These are phyloP conservation scores for Riparia riparia DNA, from an alignment of 2,113 vertebrate species.

Conservation along the genomic window DNA sequence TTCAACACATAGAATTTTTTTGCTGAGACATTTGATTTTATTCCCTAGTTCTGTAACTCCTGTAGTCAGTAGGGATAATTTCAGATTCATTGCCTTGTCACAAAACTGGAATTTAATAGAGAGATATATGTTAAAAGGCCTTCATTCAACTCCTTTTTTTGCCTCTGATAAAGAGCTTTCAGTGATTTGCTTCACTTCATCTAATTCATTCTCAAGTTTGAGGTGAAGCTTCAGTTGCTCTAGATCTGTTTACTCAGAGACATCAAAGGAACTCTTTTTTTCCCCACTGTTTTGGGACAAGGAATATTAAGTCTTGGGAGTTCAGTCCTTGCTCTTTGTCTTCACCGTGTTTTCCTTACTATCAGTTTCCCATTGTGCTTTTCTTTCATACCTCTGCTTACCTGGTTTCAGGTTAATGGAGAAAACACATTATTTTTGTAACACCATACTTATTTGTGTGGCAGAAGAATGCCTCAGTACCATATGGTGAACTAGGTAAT, in stretches of 20 bases:
- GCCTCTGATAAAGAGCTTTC: background rate
- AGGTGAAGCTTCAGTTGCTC: background rate
- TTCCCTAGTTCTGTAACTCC: background rate
- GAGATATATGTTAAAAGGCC: background rate
- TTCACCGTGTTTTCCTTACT: background rate
- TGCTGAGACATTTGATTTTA: background rate
- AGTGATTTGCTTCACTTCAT: background rate
- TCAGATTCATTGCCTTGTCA: background rate
- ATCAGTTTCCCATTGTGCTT: background rate
- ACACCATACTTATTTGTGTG: background rate
- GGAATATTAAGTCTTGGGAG: background rate
- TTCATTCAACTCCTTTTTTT: background rate
- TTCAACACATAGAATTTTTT: background rate
- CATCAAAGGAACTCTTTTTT: slow-evolving; percentile 2
- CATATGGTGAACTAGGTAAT: background rate
- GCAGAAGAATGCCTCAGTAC: background rate
- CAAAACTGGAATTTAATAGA: background rate
- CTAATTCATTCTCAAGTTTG: background rate
- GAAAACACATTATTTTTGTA: background rate
- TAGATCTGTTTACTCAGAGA: background rate
- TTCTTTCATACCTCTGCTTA: background rate
- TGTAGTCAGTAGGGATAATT: background rate
- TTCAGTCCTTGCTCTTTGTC: background rate
- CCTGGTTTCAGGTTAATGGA: background rate
- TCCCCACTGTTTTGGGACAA: background rate